Evolutionary conservation across 2,888 invertebrate species (phyloP), one percentile per base, ranked within the genome.

Genomic region (Orthosia gracilis): DNA sequence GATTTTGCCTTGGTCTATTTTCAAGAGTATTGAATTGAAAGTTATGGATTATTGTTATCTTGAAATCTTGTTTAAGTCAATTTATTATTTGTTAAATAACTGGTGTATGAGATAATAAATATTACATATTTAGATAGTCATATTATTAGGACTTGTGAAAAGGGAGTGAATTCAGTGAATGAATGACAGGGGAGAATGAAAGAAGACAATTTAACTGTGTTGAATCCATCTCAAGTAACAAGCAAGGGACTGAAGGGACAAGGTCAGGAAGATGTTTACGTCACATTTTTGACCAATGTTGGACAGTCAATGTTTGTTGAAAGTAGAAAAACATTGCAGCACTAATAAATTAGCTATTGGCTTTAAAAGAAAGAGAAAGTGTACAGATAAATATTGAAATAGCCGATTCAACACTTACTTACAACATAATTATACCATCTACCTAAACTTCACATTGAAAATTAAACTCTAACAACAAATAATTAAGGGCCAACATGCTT

Each of bases 1-100:
- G 49, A 76, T 83, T 73, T 80, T 13, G 26, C 84, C 80, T 86
- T 77, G 84, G n/a, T 71, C 77, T 83, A 75, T 71, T 77, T 84
- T 47, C 64, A 70, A 74, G 73, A 70, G 15, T 74, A 75, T 70
- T 66, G 67, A 70, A 79, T 76, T 64, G 74, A 70, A 83, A 73
- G 66, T 67, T 52, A 71, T 12, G 52, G 73, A 76, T 81, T 69
- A 74, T 70, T 66, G 17, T 58, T 65, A 84, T 84, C 70, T 55
- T 65, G 52, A 65, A 23, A 52, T 65, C 52, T 54, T 69, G 5
- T 73, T 45, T 54, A 47, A 21, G 11, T 77, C 26, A 58, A 47
- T 55, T 67, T 54, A 58, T 67, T 67, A 50, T 63, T 55, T 49
- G 17, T 40, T 4, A 63, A n/a, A 54, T 40, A 40, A 57, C n/a